Percentiles rank a stretch among this genome's conserved stretches.
Evolutionary conservation across 2,888 invertebrate genomes (phyloP).

Genomic region (Aradus depressus): DNA sequence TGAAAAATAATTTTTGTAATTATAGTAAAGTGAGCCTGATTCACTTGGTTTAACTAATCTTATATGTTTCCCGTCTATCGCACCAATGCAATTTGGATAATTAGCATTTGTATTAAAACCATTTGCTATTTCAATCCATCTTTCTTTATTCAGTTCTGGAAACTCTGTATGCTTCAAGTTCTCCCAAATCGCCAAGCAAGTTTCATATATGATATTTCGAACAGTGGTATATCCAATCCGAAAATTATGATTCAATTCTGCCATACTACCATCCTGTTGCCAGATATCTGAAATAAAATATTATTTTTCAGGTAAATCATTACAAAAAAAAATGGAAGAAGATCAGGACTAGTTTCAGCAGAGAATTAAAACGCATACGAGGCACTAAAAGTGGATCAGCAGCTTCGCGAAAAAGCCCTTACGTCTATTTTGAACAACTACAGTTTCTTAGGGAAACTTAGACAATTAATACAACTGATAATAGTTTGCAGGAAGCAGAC

Average conservation of each 20-base stretch:
- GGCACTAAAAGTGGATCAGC: too few relatives aligned
- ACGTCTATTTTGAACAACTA: too few relatives aligned
- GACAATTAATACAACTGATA: too few relatives aligned
- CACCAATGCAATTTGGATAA: slow-evolving; percentile 20
- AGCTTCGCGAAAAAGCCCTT: too few relatives aligned
- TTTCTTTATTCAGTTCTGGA: neutral
- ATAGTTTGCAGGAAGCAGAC: too few relatives aligned
- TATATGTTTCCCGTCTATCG: too few relatives aligned
- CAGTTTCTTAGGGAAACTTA: too few relatives aligned
- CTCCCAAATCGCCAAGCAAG: slow-evolving; percentile 3
- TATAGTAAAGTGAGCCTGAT: slow-evolving; percentile 11
- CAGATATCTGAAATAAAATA: neutral
- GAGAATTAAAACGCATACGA: too few relatives aligned
- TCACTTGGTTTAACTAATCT: slow-evolving; percentile 1
- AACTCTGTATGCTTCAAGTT: neutral
- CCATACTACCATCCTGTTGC: slow-evolving; percentile 1
- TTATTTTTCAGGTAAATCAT: too few relatives aligned
- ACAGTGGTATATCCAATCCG: slow-evolving; percentile 10
- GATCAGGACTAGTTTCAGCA: too few relatives aligned
- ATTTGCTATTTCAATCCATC: slow-evolving; percentile 12
- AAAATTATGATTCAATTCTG: slow-evolving; percentile 22
- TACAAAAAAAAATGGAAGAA: too few relatives aligned
- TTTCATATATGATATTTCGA: neutral
- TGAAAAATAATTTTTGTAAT: too few relatives aligned
- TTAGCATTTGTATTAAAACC: slow-evolving; percentile 14